Base-by-base conservation (phyloP, 2,888 invertebrate genomes). In the Listrodromus nycthemerus region DNA sequence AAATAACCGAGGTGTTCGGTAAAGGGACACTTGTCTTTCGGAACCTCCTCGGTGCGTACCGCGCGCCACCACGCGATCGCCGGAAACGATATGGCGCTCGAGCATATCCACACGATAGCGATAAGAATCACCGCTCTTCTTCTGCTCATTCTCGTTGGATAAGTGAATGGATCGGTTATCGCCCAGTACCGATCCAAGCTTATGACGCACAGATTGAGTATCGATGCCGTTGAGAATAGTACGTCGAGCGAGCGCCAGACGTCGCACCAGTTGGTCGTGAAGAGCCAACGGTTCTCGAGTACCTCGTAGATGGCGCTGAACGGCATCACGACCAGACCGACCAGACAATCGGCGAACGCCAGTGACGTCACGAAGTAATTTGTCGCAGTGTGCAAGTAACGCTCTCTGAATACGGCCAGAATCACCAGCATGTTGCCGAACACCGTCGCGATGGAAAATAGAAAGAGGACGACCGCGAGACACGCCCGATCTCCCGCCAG, bases 151-250 rank as follows among this genome's bases (percentile, higher is more conserved):
- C 97, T 95, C 94, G 97, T 97, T 1, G 99, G 98, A 94, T 99
- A 99, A 67, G 98, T 98, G 88, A 99, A 98, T 0, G 99, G 99
- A 94, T 99, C 99, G 16, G 98, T 99, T 85, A 99, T 99, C 65
- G 99, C 99, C 99, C 99, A 99, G 94, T 99, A 99, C 21, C 99
- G 96, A 93, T 99, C 99, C 90, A 99, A 93, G 0, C 98, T 98
- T 90, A 99, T 99, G 41, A 99, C 98, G 94, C 99, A 99, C 76
- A 99, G 94, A 94, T 99, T 99, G 71, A 99, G 95, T 89, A 99
- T 99, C 13, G 99, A 99, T 5, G 99, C 99, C 0, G 99, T 99
- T 90, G 98, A 98, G 89, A 99, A 99, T 1, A 99, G 95, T 1
- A 99, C 99, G 92, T 99, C 99, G 86, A 99, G 93, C 0, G 99